Conservation (phyloP, 2,797 vertebrate species). For the Mormyrops attenuatus region DNA sequence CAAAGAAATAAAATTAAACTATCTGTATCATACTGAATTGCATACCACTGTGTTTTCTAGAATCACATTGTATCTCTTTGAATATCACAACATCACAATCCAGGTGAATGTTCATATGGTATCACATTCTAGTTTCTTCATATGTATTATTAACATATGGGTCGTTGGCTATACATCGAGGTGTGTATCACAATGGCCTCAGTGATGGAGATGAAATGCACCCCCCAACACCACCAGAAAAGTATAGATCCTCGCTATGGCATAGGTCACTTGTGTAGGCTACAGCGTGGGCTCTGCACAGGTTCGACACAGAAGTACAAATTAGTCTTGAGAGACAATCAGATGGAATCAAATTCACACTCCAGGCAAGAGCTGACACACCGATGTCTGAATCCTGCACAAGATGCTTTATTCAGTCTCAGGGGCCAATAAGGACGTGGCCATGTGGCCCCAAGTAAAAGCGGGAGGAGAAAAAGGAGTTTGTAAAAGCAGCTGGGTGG, state of each 20-base stretch:
- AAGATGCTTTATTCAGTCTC: not conserved
- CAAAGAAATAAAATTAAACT: not conserved
- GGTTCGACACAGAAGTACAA: not conserved
- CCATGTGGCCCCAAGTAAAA: slow-evolving; percentile 39
- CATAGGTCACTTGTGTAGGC: not conserved
- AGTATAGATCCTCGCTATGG: not conserved
- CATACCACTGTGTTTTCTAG: not conserved
- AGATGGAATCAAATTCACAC: not conserved
- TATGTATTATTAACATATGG: not conserved
- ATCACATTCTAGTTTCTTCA: not conserved
- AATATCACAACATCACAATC: not conserved
- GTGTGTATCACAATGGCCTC: not conserved
- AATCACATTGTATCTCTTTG: not conserved
- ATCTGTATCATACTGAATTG: not conserved
- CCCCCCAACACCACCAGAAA: not conserved
- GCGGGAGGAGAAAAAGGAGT: slow-evolving; percentile 28
- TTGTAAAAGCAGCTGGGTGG: not conserved
- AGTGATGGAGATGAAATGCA: not conserved
- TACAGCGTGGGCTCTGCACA: not conserved
- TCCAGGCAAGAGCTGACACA: not conserved
- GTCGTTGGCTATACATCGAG: not conserved
- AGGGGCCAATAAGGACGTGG: slow-evolving; percentile 26
- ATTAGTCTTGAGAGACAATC: not conserved
- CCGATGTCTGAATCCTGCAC: not conserved
- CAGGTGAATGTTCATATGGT: not conserved